Base-by-base conservation (phyloP, 1,140 invertebrate genomes). In the Macrobrachium nipponense region DNA sequence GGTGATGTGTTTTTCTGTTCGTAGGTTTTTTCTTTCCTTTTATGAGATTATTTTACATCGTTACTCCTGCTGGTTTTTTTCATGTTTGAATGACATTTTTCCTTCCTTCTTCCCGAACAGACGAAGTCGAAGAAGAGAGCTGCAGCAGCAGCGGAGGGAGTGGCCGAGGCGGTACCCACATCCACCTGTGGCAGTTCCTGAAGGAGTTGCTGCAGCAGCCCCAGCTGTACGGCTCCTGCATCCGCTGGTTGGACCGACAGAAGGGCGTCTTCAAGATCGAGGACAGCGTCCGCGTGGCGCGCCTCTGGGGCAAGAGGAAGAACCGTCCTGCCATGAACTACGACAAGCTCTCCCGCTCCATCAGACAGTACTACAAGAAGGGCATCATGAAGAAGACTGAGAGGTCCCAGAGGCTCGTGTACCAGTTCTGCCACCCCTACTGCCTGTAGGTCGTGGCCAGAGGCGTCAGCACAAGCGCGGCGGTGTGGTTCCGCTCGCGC, bases 381-480 rank as follows among this genome's bases (percentile, higher is more conserved):
- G 98, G 98, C 68, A 99, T 99, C 91, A 99, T 99, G 97, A 98
- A 98, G 93, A 99, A 99, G 91, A 99, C 98, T 5, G 97, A 98
- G 90, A 93, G 98, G 62, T 98, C 97, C 85, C 98, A 99, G 92
- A 94, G 98, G 90, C 94, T 99, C 86, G 98, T 99, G 73, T 99
- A 99, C 92, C 98, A 99, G 92, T 99, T 99, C 91, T 99, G 98
- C 91, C 95, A 97, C 91, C 97, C 97, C 10, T 99, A 98, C 92
- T 95, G 94, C 90, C 93, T 97, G 89, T 97, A 95, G 88, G 66
- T 27, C 43, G 75, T 43, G 81, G 64, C 78, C 72, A 81, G 82
- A 70, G 12, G 14, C 62, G 58, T 62, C 68, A 36, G 61, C 12
- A 12, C 51, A 51, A 51, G 51, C 44, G 79, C 60, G 27, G 51